Conservation (phyloP, 1,140 invertebrate species). For the Thereuonema tuberculata region DNA sequence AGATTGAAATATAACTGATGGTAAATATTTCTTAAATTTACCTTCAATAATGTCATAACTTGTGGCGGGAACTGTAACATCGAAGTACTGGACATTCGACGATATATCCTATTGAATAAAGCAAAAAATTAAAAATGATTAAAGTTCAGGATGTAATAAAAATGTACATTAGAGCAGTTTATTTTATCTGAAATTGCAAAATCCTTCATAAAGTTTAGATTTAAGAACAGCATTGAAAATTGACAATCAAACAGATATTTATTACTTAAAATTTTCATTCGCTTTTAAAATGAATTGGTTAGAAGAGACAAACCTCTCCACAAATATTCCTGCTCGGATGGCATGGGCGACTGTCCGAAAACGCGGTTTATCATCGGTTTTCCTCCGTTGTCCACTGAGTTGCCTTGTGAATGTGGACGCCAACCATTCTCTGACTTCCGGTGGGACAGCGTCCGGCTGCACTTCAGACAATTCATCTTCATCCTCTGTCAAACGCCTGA, state of each 20-base stretch:
- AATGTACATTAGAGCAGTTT: too few species aligned
- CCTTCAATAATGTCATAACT: slow-evolving; percentile 75
- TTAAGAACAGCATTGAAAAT: too few species aligned
- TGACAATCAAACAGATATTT: too few species aligned
- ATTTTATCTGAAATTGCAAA: too few species aligned
- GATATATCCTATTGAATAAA: slow-evolving; percentile 56
- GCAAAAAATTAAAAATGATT: too few species aligned
- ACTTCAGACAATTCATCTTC: slow-evolving; percentile 90
- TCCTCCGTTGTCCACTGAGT: slow-evolving; percentile 46
- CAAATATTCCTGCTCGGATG: slow-evolving; percentile 92
- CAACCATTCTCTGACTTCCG: slow-evolving; percentile 90
- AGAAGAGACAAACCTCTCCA: too few species aligned
- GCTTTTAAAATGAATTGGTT: too few species aligned
- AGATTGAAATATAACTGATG: too few species aligned
- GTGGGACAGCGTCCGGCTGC: slow-evolving; percentile 87
- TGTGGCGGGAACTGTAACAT: slow-evolving; percentile 79
- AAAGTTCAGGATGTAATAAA: too few species aligned
- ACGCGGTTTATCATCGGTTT: slow-evolving; percentile 49
- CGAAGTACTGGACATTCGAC: slow-evolving; percentile 67
- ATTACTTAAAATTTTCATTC: too few species aligned
- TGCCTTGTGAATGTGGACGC: slow-evolving; percentile 94
- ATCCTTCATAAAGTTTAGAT: too few species aligned
- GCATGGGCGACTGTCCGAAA: slow-evolving; percentile 95
- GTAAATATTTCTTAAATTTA: slow-evolving; percentile 37
- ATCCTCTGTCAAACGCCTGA: slow-evolving; percentile 42